A percentile compares a stretch with the other conserved stretches of the same genome.
Evolutionary conservation across 2,888 invertebrate genomes (phyloP).

Genomic region (Panzeria rudis): DNA sequence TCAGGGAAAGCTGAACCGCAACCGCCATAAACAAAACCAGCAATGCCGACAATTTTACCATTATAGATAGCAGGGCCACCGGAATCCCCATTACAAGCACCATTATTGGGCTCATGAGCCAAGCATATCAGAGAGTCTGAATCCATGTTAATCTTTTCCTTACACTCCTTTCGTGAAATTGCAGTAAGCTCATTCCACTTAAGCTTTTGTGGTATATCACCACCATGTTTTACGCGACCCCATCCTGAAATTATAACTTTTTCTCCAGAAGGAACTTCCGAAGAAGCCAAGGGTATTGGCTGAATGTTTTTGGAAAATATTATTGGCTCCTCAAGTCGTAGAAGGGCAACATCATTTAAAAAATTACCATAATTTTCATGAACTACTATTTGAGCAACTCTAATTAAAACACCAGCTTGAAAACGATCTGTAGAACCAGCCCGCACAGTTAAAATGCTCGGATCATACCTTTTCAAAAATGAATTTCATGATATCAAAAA

Average conservation of each 20-base stretch:
- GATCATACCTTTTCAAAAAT: constrained; percentile 45
- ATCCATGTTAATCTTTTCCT: constrained; percentile 71
- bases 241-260: constrained; percentile 79
- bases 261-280: constrained; percentile 74
- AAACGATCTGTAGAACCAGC: constrained; percentile 75
- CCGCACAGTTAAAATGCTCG: constrained; percentile 57
- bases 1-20: constrained; percentile 78
- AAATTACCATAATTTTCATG: constrained; percentile 77
- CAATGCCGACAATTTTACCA: constrained; percentile 78
- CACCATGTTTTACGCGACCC: constrained; percentile 75
- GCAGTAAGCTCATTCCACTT: constrained; percentile 77
- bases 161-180: constrained; percentile 72
- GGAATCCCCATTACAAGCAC: constrained; percentile 80
- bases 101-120: constrained; percentile 75
- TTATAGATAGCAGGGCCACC: constrained; percentile 79
- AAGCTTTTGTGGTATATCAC: constrained; percentile 76
- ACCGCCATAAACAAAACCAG: constrained; percentile 77
- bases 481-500: background rate
- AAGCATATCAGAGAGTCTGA: constrained; percentile 77
- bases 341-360: constrained; percentile 78
- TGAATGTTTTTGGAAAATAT: constrained; percentile 75
- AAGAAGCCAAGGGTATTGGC: constrained; percentile 76
- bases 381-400: constrained; percentile 75
- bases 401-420: constrained; percentile 76
- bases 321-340: constrained; percentile 75